These are phyloP conservation scores for Anas flavirostris DNA, from an alignment of 2,797 vertebrate genomes.

Conservation along the genomic window DNA sequence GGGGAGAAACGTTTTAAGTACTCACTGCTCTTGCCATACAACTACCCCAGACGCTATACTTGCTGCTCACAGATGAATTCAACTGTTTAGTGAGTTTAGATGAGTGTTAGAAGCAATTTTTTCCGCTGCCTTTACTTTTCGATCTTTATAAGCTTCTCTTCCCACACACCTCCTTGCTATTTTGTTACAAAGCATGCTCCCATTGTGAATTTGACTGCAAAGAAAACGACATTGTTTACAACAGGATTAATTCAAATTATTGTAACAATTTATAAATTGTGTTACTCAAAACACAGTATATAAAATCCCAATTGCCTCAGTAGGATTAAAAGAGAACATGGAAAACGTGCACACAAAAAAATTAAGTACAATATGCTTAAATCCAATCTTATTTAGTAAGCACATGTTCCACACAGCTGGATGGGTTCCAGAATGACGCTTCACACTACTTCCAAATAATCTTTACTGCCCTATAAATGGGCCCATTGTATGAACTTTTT, in stretches of 20 bases:
- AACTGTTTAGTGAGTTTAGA: constrained; percentile 21
- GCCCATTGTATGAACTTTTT: neutral
- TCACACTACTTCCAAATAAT: neutral
- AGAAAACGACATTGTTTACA: neutral
- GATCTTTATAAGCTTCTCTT: constrained; percentile 30
- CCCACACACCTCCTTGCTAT: neutral
- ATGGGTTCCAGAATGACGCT: neutral
- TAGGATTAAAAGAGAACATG: neutral
- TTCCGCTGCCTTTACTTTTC: constrained; percentile 14
- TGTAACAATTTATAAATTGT: neutral
- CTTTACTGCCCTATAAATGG: neutral
- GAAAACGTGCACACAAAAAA: neutral
- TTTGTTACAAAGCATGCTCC: neutral
- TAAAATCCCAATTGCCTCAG: neutral
- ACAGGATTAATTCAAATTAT: neutral
- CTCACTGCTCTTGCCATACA: neutral
- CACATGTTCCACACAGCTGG: neutral
- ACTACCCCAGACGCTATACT: neutral
- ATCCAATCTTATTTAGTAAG: neutral
- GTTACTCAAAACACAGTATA: neutral
- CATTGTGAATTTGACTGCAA: neutral
- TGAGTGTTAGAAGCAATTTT: constrained; percentile 18
- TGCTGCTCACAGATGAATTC: constrained; percentile 17
- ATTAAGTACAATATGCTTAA: neutral
- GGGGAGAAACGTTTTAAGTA: constrained; percentile 5